These are phyloP conservation scores for Syngnathus typhle DNA, from an alignment of 2,113 vertebrate genomes.

Conservation along the genomic window DNA sequence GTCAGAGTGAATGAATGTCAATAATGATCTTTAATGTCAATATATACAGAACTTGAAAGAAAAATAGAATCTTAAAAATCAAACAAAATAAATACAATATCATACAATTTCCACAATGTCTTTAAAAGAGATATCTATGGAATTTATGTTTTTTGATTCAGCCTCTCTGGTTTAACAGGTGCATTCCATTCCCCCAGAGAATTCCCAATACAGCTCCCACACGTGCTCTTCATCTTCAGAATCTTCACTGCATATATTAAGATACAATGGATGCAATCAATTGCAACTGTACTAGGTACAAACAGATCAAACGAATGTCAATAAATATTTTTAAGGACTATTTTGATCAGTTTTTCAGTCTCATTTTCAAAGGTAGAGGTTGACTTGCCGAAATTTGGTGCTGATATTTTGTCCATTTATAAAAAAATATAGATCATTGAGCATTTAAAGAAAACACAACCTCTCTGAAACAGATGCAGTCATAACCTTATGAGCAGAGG, in stretches of 20 bases:
- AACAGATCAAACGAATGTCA: background rate
- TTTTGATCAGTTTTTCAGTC: conserved; percentile 11
- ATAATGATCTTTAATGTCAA: conserved; percentile 90
- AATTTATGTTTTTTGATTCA: conserved; percentile 55
- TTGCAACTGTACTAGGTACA: conserved; percentile 10
- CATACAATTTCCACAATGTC: conserved; percentile 90
- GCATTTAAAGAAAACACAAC: background rate
- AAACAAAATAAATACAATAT: conserved; percentile 96
- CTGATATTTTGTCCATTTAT: background rate
- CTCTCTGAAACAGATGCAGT: conserved; percentile 1
- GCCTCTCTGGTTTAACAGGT: conserved; percentile 58
- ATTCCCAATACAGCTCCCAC: conserved; percentile 51
- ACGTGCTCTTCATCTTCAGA: conserved; percentile 55
- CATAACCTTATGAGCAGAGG: background rate
- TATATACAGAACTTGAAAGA: conserved; percentile 89
- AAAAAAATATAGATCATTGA: background rate
- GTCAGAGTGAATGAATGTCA: conserved; percentile 58
- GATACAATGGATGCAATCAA: conserved; percentile 18
- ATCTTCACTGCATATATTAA: conserved; percentile 19
- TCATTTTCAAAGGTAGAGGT: background rate
- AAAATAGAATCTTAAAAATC: conserved; percentile 87
- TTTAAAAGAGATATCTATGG: conserved; percentile 71
- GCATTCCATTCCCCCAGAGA: conserved; percentile 55
- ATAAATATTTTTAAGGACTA: background rate
- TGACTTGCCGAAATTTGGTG: background rate